Evolutionary conservation across 2,888 invertebrate genomes (phyloP).

Genomic region (Leucophora obtusa): DNA sequence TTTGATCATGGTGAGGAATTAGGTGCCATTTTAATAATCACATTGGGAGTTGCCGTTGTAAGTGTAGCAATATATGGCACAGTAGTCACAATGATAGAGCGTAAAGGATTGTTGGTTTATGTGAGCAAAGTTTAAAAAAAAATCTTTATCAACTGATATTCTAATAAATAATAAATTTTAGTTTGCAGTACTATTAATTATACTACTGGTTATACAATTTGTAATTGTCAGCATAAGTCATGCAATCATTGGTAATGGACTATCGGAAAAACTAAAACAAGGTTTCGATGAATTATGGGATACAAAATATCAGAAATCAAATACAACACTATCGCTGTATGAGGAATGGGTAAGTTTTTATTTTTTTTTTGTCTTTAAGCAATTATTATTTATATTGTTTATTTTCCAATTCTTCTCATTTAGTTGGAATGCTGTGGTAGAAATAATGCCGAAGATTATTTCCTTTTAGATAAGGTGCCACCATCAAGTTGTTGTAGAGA

Average conservation of each 20-base stretch:
- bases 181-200: conserved; percentile 72
- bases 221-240: conserved; percentile 72
- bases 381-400: not conserved
- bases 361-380: too few relatives aligned
- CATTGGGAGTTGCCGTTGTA: conserved; percentile 70
- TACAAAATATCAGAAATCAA: conserved; percentile 46
- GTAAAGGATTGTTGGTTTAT: conserved; percentile 69
- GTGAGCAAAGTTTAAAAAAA: conserved; percentile 63
- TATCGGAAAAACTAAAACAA: conserved; percentile 67
- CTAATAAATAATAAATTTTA: conserved; percentile 37
- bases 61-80: conserved; percentile 69
- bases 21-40: conserved; percentile 68
- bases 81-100: conserved; percentile 67
- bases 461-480: conserved; percentile 68
- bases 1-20: conserved; percentile 71
- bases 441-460: conserved; percentile 72
- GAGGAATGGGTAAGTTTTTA: conserved; percentile 71
- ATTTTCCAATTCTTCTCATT: not conserved
- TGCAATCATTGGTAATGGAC: conserved; percentile 66
- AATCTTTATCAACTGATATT: too few relatives aligned
- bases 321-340: conserved; percentile 68
- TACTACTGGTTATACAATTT: conserved; percentile 72
- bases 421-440: conserved; percentile 74
- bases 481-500: conserved; percentile 71
- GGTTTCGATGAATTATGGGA: conserved; percentile 75